These are phyloP conservation scores for Hirtodrosophila histrioides DNA, from an alignment of 2,888 invertebrate species.

Conservation along the genomic window DNA sequence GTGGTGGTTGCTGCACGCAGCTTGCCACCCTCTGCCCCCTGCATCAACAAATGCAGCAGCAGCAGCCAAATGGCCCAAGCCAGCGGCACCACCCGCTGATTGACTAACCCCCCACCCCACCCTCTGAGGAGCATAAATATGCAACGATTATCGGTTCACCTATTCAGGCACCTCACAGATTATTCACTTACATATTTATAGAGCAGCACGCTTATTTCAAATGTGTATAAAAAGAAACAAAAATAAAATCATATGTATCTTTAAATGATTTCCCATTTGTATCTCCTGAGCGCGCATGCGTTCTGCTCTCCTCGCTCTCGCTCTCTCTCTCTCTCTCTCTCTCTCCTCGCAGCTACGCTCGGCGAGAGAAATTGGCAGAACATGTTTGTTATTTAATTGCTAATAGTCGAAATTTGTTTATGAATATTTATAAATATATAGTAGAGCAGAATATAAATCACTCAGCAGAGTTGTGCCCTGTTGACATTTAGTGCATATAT, in stretches of 20 bases:
- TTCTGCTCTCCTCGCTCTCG: slow-evolving; percentile 27
- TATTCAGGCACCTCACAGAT: background rate
- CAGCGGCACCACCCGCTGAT: too few species aligned
- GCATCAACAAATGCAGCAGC: slow-evolving; percentile 25
- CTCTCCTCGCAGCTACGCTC: slow-evolving; percentile 6
- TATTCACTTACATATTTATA: background rate
- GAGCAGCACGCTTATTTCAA: slow-evolving; percentile 30
- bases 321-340: slow-evolving; percentile 1
- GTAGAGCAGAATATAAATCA: slow-evolving; percentile 36
- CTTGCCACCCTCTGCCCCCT: slow-evolving; percentile 1
- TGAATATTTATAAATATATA: slow-evolving; percentile 18
- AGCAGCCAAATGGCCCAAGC: background rate
- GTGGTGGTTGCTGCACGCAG: slow-evolving; percentile 37
- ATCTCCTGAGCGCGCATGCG: slow-evolving; percentile 66
- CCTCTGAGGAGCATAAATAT: too few species aligned
- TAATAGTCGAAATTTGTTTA: slow-evolving; percentile 48
- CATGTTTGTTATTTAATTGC: slow-evolving; percentile 41
- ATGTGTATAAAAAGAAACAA: slow-evolving; percentile 14
- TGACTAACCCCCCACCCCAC: too few species aligned
- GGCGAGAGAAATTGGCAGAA: slow-evolving; percentile 26
- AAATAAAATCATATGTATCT: slow-evolving; percentile 55
- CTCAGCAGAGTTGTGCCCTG: slow-evolving; percentile 12
- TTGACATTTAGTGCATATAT: too few species aligned
- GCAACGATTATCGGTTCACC: slow-evolving; percentile 15
- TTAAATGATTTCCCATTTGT: slow-evolving; percentile 51